phyloP scores from a whole-genome alignment of 2,888 invertebrate genomes.

The Temnothorax rugatulus region DNA sequence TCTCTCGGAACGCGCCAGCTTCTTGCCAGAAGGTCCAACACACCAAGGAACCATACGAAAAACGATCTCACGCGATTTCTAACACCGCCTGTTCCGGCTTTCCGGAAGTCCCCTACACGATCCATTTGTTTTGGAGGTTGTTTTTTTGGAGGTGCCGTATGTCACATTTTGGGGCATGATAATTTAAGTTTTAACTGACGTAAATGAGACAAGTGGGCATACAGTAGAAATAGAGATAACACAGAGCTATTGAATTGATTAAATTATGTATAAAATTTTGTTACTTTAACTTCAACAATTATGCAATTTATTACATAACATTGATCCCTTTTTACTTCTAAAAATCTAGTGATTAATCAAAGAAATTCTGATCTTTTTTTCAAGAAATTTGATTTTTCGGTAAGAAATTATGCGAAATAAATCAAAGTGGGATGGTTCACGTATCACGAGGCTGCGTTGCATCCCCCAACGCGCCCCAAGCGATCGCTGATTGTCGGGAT shows the following conservation, averaged over 20 bases:
- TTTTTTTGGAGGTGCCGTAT: neutral
- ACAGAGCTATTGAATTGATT: neutral
- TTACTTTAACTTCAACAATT: neutral
- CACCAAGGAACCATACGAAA: conserved; percentile 47
- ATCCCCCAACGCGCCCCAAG: conserved; percentile 29
- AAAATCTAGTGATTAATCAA: neutral
- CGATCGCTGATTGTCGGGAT: conserved; percentile 47
- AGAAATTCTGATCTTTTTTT: neutral
- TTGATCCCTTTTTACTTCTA: neutral
- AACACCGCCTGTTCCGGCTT: conserved; percentile 30
- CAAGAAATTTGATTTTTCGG: neutral
- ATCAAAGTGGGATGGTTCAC: conserved; percentile 6
- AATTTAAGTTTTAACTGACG: conserved; percentile 12
- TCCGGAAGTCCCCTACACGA: conserved; percentile 60
- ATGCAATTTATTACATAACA: neutral
- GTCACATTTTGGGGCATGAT: conserved; percentile 7
- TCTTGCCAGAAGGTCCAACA: conserved; percentile 58
- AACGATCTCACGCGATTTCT: conserved; percentile 61
- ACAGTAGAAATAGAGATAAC: neutral
- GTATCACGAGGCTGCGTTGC: neutral
- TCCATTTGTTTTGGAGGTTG: conserved; percentile 20
- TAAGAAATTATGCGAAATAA: conserved; percentile 18
- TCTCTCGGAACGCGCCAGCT: conserved; percentile 57
- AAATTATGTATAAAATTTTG: neutral
- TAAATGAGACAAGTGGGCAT: conserved; percentile 7